Evolutionary conservation across 2,797 vertebrate species (phyloP), one percentile per base, ranked within the genome.

Genomic region (Amblyopsis hoosieri): DNA sequence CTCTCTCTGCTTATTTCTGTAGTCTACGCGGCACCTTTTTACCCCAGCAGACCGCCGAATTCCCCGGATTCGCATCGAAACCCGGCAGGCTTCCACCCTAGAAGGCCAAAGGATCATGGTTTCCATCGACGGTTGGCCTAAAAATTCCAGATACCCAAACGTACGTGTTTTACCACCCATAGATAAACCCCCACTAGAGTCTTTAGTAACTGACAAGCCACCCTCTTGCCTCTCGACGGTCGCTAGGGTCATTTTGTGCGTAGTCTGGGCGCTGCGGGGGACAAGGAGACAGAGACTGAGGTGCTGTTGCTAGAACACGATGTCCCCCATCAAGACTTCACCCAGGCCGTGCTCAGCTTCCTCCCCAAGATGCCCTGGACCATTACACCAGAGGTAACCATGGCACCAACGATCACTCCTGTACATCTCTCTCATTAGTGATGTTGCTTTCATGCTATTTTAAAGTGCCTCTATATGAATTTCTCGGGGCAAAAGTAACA

Each of bases 281-380:
- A 98, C 48, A 99, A 98, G 79, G 95, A 95, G 50, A 99, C 97
- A 0, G 98, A 99, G 87, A 93, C 96, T 0, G 95, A 97, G 90
- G 98, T 99, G 59, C 90, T 99, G 65, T 85, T 99, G 1, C 92
- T 99, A 72, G 98, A 99, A 76, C 98, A 99, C 4, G 97, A 99
- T 13, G 97, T 99, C 49, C 96, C 96, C n/a, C 97, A 99, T 77
- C 96, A 97, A 85, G 89, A 93, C 17, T 99, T 99, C 77, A 97
- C 96, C 45, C 95, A 98, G 76, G 87, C 89, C 54, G 97, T 99
- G 58, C 96, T 99, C 62, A 95, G 94, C 78, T 98, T 96, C 71
- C 91, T 99, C 55, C 98, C 97, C 76, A 93, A 94, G 85, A 96
- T 96, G 94, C 97, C 98, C 0, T 99, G 97, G 97, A 75, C 55